Evolutionary conservation across 1,140 invertebrate species (phyloP).

Genomic region (Rhizoglyphus robini): DNA sequence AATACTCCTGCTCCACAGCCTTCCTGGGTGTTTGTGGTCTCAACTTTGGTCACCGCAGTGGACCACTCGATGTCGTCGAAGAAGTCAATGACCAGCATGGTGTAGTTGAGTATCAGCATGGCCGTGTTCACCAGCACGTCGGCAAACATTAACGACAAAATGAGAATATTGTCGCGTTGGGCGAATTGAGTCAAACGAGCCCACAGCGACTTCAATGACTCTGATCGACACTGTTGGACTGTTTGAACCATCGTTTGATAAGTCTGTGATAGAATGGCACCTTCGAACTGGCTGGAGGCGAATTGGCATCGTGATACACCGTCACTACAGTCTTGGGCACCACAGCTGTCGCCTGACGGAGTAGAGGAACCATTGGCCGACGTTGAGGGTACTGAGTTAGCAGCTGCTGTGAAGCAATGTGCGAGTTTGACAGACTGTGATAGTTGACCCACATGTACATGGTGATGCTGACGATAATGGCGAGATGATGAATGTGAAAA

Average conservation of each 20-base stretch:
- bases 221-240: not conserved
- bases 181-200: not conserved
- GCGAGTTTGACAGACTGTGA: not conserved
- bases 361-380: not conserved
- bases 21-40: not conserved
- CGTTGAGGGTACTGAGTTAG: not conserved
- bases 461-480: not conserved
- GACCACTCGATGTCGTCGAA: not conserved
- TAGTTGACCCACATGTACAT: conserved; percentile 5
- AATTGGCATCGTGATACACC: not conserved
- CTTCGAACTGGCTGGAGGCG: not conserved
- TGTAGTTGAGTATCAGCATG: not conserved
- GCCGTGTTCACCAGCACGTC: not conserved
- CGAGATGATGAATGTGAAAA: too few species aligned
- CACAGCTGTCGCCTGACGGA: not conserved
- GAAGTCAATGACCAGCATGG: not conserved
- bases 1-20: too few species aligned
- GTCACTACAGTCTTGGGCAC: not conserved
- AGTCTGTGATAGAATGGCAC: not conserved
- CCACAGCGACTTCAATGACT: too few species aligned
- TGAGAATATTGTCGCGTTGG: not conserved
- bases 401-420: not conserved
- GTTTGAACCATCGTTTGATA: not conserved
- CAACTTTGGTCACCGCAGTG: not conserved
- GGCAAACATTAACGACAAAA: not conserved